A percentile compares a stretch with the other conserved stretches of the same genome.
These are phyloP conservation scores for Xestia xanthographa DNA, from an alignment of 2,888 invertebrate species.

Conservation along the genomic window DNA sequence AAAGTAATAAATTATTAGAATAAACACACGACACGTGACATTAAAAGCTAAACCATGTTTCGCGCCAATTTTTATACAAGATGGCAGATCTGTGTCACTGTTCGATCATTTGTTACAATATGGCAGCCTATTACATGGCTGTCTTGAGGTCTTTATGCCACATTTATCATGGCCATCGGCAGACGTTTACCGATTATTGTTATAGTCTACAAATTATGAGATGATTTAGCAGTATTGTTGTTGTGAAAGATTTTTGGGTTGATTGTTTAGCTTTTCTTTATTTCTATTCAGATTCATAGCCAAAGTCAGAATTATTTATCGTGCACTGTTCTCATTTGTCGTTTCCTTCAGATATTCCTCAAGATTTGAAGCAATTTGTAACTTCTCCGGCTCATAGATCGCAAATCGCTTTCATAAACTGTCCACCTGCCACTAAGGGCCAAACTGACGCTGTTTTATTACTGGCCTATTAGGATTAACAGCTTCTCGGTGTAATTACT, in stretches of 20 bases:
- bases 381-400: slow-evolving; percentile 15
- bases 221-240: slow-evolving; percentile 16
- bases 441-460: slow-evolving; percentile 27
- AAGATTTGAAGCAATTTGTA: slow-evolving; percentile 14
- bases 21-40: slow-evolving; percentile 49
- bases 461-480: slow-evolving; percentile 30
- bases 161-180: slow-evolving; percentile 68
- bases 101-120: slow-evolving; percentile 76
- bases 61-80: slow-evolving; percentile 64
- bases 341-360: background rate
- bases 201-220: slow-evolving; percentile 24
- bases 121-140: slow-evolving; percentile 75
- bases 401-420: slow-evolving; percentile 21
- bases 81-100: slow-evolving; percentile 62
- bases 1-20: slow-evolving; percentile 65
- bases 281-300: background rate
- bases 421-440: slow-evolving; percentile 26
- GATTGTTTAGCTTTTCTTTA: background rate
- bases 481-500: slow-evolving; percentile 37
- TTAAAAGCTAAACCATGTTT: slow-evolving; percentile 72
- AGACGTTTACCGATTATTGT: slow-evolving; percentile 51
- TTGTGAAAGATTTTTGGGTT: slow-evolving; percentile 10
- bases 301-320: background rate
- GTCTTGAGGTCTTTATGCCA: slow-evolving; percentile 58
- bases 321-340: background rate